Conservation (phyloP, 2,888 invertebrate species). For the Willowsia nigromaculata region DNA sequence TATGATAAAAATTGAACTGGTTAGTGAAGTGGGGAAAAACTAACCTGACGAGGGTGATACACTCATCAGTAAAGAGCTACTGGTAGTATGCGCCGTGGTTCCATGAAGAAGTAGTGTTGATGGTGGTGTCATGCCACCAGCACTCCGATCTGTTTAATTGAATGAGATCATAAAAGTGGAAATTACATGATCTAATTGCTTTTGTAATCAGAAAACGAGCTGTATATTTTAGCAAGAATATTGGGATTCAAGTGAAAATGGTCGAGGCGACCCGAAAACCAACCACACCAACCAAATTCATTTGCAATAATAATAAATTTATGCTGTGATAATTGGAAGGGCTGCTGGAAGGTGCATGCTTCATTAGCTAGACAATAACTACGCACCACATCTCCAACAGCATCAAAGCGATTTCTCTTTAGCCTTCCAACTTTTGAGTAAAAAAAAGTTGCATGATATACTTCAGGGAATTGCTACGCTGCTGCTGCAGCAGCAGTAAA, state of each 20-base stretch:
- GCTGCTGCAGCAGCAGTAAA: background rate
- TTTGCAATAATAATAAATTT: constrained; percentile 21
- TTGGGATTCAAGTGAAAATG: background rate
- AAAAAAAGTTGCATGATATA: background rate
- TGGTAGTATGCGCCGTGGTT: background rate
- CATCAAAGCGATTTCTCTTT: background rate
- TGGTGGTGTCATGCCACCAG: constrained; percentile 20
- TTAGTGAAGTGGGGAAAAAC: constrained; percentile 35
- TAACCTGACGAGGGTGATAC: constrained; percentile 53
- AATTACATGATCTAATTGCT: constrained; percentile 64
- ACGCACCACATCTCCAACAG: background rate
- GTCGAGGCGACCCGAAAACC: background rate
- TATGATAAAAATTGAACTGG: background rate
- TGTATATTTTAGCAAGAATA: background rate
- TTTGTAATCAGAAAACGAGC: constrained; percentile 54
- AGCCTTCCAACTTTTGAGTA: background rate
- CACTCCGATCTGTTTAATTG: constrained; percentile 58
- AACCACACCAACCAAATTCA: background rate
- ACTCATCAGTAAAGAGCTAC: constrained; percentile 46
- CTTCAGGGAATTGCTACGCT: constrained; percentile 4
- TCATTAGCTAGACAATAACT: background rate
- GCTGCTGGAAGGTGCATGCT: background rate
- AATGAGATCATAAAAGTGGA: constrained; percentile 66
- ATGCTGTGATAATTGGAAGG: background rate
- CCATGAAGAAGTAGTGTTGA: constrained; percentile 13